Conservation (phyloP, 2,888 invertebrate genomes). For the Andrena dorsata region DNA sequence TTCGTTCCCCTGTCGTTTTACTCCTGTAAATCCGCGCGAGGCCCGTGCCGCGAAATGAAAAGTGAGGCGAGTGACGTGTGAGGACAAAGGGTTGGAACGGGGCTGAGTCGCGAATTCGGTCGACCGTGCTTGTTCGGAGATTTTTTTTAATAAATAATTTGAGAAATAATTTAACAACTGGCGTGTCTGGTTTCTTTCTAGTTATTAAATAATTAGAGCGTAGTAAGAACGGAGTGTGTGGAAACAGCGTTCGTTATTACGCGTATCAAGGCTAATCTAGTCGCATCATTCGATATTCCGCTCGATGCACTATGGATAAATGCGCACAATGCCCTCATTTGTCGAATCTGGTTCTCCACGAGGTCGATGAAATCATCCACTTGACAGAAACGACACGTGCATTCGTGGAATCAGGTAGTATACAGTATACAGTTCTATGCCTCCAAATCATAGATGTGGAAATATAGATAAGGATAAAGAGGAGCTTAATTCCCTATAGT, state of each 20-base stretch:
- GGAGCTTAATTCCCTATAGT: too few species aligned
- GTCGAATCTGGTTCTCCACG: not conserved
- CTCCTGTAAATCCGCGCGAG: slow-evolving; percentile 1
- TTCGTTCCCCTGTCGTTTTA: not conserved
- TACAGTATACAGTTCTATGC: not conserved
- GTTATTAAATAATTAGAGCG: too few species aligned
- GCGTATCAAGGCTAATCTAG: not conserved
- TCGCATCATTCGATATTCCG: not conserved
- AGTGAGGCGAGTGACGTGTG: not conserved
- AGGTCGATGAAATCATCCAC: not conserved
- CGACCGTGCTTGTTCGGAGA: too few species aligned
- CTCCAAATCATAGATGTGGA: too few species aligned
- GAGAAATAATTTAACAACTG: too few species aligned
- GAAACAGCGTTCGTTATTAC: not conserved
- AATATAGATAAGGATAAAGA: too few species aligned
- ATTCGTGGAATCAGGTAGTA: not conserved
- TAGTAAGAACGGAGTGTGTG: not conserved
- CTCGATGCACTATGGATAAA: not conserved
- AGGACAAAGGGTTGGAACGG: too few species aligned
- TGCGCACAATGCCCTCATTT: not conserved
- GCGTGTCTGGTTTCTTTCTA: too few species aligned
- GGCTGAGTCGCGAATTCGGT: too few species aligned
- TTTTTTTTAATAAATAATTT: too few species aligned
- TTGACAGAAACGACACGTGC: not conserved
- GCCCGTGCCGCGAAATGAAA: not conserved